Conservation (phyloP, 2,888 invertebrate genomes). For the Acheta domesticus region DNA sequence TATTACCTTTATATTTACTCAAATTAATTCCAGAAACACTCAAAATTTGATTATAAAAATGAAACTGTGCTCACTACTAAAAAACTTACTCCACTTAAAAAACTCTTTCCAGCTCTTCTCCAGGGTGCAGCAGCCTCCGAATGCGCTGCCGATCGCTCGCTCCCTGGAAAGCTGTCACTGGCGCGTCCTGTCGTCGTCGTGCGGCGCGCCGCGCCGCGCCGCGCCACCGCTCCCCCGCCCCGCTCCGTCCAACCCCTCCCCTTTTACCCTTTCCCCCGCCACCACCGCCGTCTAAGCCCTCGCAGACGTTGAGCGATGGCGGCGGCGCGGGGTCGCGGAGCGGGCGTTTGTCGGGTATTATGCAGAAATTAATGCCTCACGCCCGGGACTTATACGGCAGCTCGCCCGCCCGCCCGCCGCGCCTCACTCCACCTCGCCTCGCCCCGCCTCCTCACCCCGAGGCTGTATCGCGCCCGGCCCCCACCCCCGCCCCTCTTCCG, state of each 20-base stretch:
- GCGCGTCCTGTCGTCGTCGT: neutral
- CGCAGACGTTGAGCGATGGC: neutral
- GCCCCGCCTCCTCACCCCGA: neutral
- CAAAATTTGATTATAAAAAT: no score
- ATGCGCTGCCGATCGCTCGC: no score
- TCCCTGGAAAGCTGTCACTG: no score
- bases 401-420: neutral
- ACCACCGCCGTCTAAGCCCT: neutral
- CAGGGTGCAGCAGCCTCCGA: no score
- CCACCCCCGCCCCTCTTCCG: neutral
- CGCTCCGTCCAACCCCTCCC: no score
- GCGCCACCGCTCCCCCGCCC: no score
- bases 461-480: neutral
- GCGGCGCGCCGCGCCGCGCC: neutral
- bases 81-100: no score
- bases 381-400: neutral
- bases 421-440: neutral
- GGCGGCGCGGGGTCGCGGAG: slow-evolving; percentile 1
- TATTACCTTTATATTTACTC: no score
- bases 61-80: no score
- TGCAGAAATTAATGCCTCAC: slow-evolving; percentile 18
- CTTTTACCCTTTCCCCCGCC: neutral
- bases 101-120: no score
- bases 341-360: slow-evolving; percentile 18
- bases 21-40: no score